These are phyloP conservation scores for Antennarius striatus DNA, from an alignment of 2,113 vertebrate genomes.

Conservation along the genomic window DNA sequence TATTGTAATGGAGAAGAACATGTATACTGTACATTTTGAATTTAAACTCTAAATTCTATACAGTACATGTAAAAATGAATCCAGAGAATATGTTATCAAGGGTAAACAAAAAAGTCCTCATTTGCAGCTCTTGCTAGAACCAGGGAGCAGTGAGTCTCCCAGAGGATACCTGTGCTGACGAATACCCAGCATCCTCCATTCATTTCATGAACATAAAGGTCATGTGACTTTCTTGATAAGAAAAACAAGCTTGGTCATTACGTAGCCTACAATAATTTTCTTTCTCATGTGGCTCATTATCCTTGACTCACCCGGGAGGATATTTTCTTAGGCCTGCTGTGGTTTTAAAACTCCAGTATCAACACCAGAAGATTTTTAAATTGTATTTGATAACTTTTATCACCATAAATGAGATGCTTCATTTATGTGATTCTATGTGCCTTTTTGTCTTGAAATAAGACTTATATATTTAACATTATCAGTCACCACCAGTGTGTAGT, in stretches of 20 bases:
- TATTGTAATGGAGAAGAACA: too few species aligned
- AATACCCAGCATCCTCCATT: conserved; percentile 26
- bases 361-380: too few species aligned
- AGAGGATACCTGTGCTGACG: not conserved
- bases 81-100: not conserved
- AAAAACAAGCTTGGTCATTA: conserved; percentile 5
- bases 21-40: not conserved
- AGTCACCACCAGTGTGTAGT: too few species aligned
- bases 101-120: not conserved
- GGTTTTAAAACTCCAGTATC: too few species aligned
- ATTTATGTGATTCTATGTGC: too few species aligned
- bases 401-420: too few species aligned
- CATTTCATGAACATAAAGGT: conserved; percentile 14
- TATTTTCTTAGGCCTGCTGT: too few species aligned
- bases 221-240: conserved; percentile 1
- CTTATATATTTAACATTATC: too few species aligned
- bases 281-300: not conserved
- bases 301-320: not conserved
- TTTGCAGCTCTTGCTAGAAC: not conserved
- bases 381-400: too few species aligned
- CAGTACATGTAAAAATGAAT: not conserved
- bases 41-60: not conserved
- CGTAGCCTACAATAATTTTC: not conserved
- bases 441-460: too few species aligned
- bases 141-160: conserved; percentile 1